phyloP scores from a whole-genome alignment of 23 tunicate species.

The Clavelina lepadiformis region DNA sequence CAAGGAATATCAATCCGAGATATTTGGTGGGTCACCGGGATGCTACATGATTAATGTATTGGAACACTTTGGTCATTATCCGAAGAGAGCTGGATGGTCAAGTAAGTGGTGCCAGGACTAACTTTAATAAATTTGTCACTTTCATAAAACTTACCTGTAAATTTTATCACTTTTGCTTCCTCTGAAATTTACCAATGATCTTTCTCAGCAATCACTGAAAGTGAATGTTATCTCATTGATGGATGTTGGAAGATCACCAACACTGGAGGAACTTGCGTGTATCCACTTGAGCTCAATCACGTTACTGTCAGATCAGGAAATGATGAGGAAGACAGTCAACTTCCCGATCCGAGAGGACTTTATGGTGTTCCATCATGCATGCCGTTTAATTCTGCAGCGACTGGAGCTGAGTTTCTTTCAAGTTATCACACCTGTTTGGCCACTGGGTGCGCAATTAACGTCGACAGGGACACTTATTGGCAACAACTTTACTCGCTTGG shows the following conservation, averaged over 20 bases:
- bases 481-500: conserved; percentile 1
- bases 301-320: conserved; percentile 9
- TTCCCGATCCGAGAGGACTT: background rate
- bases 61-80: conserved; percentile 28
- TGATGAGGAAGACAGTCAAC: background rate
- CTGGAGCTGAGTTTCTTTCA: conserved; percentile 3
- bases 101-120: no score
- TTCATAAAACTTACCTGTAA: no score
- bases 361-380: conserved; percentile 6
- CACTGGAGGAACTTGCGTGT: background rate
- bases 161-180: background rate
- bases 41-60: conserved; percentile 56
- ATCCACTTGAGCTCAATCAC: background rate
- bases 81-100: conserved; percentile 70
- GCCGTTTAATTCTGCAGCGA: background rate
- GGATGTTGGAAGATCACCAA: conserved; percentile 49
- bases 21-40: conserved; percentile 41
- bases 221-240: conserved; percentile 61
- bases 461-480: background rate
- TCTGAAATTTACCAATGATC: background rate
- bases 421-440: conserved; percentile 10
- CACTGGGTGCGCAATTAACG: conserved; percentile 9
- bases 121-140: no score
- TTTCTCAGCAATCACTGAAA: conserved; percentile 40
- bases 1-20: conserved; percentile 18